Percentiles rank a stretch among this genome's conserved stretches.
Conservation (phyloP, 2,113 vertebrate genomes). For the Melierax canorus region DNA sequence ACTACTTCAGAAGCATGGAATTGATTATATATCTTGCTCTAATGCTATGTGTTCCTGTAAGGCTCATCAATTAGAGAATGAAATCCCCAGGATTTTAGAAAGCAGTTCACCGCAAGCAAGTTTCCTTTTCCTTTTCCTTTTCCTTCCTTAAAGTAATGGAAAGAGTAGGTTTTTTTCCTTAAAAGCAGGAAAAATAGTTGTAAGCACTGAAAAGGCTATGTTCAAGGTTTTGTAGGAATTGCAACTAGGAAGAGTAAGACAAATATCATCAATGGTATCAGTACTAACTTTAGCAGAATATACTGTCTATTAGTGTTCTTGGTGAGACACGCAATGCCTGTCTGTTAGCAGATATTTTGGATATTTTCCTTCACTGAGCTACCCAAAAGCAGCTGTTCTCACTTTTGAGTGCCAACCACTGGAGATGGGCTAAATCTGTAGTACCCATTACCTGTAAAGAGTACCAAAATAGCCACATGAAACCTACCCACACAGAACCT, state of each 20-base stretch:
- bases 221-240: background rate
- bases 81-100: background rate
- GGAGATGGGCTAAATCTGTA: background rate
- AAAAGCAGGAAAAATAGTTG: background rate
- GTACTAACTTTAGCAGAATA: background rate
- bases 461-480: conserved; percentile 1
- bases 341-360: background rate
- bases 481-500: background rate
- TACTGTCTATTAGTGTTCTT: background rate
- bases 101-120: background rate
- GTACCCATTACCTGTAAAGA: background rate
- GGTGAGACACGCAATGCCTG: background rate
- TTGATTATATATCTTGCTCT: background rate
- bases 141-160: background rate
- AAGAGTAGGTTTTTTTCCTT: background rate
- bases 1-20: background rate
- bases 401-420: background rate
- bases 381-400: background rate
- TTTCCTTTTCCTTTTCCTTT: background rate
- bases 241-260: background rate
- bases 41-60: background rate
- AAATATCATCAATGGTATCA: background rate
- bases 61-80: background rate
- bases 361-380: background rate
- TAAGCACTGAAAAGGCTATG: background rate